A percentile compares a stretch with the other conserved stretches of the same genome.
These are phyloP conservation scores for Campylorhamphus procurvoides DNA, from an alignment of 2,113 vertebrate genomes.

Conservation along the genomic window DNA sequence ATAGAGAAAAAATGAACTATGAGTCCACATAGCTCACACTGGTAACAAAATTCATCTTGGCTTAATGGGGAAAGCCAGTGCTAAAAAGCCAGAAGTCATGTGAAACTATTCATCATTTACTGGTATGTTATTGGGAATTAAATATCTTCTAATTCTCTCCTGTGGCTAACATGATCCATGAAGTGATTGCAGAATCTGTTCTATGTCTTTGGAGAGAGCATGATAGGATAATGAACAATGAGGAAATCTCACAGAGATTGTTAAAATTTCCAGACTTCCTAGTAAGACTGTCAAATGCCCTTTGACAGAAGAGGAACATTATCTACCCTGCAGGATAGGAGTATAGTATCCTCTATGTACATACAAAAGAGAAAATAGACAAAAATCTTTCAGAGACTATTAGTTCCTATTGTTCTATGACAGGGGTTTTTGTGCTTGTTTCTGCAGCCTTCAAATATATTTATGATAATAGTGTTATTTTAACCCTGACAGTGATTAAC, in stretches of 20 bases:
- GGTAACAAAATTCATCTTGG: background rate
- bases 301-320: background rate
- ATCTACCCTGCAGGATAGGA: background rate
- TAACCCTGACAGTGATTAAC: background rate
- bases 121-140: background rate
- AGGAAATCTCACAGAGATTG: background rate
- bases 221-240: background rate
- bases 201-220: background rate
- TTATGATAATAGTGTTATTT: background rate
- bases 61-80: background rate
- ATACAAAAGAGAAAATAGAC: background rate
- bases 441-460: background rate
- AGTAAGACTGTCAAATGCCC: background rate
- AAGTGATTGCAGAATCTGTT: background rate
- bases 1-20: background rate
- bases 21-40: background rate
- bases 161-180: background rate
- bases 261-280: background rate
- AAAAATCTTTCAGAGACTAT: background rate
- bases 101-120: background rate
- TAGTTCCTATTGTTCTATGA: background rate
- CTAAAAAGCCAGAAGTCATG: background rate
- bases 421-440: fast-evolving
- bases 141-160: background rate
- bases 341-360: background rate